Evolutionary conservation across 2,113 vertebrate genomes (phyloP).

Genomic region (Phalacrocorax pelagicus): DNA sequence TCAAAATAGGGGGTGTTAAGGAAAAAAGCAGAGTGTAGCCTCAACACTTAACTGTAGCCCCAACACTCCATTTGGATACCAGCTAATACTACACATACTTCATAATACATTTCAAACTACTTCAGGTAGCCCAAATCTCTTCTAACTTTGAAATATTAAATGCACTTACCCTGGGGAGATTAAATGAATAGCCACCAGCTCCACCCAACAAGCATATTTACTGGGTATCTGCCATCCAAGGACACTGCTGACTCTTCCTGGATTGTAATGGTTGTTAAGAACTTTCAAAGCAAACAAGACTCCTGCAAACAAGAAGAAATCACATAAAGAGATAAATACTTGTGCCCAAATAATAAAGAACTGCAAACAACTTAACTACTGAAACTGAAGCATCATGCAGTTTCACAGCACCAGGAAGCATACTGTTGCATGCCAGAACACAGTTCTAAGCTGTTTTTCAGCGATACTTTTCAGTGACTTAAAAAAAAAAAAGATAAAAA

Average conservation of each 20-base stretch:
- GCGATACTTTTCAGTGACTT: neutral
- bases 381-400: neutral
- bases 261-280: conserved; percentile 87
- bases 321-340: neutral
- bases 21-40: neutral
- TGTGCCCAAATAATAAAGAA: neutral
- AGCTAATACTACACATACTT: neutral
- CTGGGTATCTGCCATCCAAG: conserved; percentile 83
- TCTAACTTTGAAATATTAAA: neutral
- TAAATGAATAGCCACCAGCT: conserved; percentile 89
- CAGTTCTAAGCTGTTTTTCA: neutral
- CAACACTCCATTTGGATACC: neutral
- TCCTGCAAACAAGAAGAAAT: conserved; percentile 75
- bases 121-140: neutral
- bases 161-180: conserved; percentile 84
- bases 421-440: neutral
- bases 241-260: conserved; percentile 80
- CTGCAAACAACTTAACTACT: neutral
- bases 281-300: conserved; percentile 96
- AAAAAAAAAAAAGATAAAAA: neutral
- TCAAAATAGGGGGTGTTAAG: neutral
- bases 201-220: conserved; percentile 89
- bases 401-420: neutral
- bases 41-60: neutral
- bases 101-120: neutral